Percentiles rank a stretch among this genome's conserved stretches.
Conservation (phyloP, 2,888 invertebrate genomes). For the Sepiola atlantica region DNA sequence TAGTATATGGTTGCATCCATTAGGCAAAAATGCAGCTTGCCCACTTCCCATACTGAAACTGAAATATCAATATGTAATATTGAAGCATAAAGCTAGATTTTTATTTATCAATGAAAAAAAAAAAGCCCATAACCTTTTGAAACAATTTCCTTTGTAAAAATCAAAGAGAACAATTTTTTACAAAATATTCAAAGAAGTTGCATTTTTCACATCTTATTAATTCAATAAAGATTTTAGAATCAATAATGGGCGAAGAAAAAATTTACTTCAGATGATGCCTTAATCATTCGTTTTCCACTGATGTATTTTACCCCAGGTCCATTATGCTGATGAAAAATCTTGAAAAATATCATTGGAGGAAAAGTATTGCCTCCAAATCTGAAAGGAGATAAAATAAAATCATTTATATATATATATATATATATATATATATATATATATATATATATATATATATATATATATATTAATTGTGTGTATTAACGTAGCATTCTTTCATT, state of each 20-base stretch:
- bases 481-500: neutral
- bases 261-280: slow-evolving; percentile 69
- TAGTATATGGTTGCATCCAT: no score
- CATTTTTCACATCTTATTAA: neutral
- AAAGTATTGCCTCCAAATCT: slow-evolving; percentile 74
- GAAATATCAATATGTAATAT: no score
- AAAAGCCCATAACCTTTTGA: neutral
- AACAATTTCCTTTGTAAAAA: neutral
- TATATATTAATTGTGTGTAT: slow-evolving; percentile 18
- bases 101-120: neutral
- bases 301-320: slow-evolving; percentile 70
- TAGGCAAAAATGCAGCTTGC: no score
- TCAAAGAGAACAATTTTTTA: neutral
- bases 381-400: slow-evolving; percentile 38
- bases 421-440: neutral
- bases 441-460: slow-evolving; percentile 41
- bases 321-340: slow-evolving; percentile 66
- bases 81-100: no score
- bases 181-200: neutral
- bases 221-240: neutral
- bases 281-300: slow-evolving; percentile 72
- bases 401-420: no score
- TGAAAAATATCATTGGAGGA: slow-evolving; percentile 75
- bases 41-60: no score
- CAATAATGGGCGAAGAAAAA: neutral